Evolutionary conservation across 2,113 vertebrate genomes (phyloP).

Genomic region (Cochlearius cochlearius): DNA sequence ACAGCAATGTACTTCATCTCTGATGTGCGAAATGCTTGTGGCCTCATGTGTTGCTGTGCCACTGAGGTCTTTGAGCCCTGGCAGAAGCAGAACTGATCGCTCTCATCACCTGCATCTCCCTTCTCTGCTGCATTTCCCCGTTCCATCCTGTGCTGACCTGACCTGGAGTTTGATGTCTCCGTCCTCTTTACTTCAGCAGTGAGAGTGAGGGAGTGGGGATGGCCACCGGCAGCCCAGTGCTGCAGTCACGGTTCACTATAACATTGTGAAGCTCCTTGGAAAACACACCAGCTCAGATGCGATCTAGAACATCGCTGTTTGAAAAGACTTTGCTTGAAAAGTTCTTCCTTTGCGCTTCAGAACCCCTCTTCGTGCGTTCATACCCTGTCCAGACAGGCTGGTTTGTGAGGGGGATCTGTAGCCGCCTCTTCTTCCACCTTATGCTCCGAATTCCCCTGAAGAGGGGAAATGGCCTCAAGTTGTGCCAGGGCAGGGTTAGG

Average conservation of each 20-base stretch:
- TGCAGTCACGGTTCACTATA: accelerated
- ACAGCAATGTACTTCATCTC: background rate
- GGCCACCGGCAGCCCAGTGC: background rate
- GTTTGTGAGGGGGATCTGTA: background rate
- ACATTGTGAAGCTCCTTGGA: background rate
- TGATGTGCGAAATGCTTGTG: background rate
- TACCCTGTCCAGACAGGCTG: background rate
- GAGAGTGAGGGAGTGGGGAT: background rate
- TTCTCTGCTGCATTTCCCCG: background rate
- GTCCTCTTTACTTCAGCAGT: background rate
- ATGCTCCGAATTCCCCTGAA: background rate
- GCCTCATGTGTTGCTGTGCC: background rate
- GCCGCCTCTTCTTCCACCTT: background rate
- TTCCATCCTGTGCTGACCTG: background rate
- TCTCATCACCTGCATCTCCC: background rate
- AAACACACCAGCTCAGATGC: background rate
- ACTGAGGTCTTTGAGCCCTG: background rate
- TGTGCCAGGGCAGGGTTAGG: no score
- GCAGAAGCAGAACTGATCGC: background rate
- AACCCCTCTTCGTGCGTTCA: accelerated
- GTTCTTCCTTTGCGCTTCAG: background rate
- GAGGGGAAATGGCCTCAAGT: no score
- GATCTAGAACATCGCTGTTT: background rate
- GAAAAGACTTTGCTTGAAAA: background rate
- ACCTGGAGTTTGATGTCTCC: background rate